Base-by-base conservation (phyloP, 2,888 invertebrate genomes). In the Nemotelus pantherinus region DNA sequence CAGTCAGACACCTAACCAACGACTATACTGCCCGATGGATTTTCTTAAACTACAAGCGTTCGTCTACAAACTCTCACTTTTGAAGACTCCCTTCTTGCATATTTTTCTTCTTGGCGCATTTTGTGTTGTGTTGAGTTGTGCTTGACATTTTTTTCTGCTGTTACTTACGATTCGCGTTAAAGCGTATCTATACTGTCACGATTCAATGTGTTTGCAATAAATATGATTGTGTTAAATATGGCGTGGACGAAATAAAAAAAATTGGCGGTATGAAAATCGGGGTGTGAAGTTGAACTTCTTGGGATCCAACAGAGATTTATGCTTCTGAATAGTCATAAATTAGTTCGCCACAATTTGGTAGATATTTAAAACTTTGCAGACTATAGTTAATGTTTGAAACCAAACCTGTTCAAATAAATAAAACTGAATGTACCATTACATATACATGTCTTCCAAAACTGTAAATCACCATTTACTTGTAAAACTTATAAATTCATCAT, bases 11-110 rank as follows among this genome's bases (percentile, higher is more conserved):
- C 65, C 68, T 39, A 68, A 55, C 70, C 74, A 79, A 82, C 81
- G 81, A 81, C 85, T 83, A 82, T 82, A 81, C 83, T 82, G 83
- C 82, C 83, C 85, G 84, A 83, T 85, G 84, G 86, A 83, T 86
- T 83, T 84, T 85, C 85, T 85, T 85, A 84, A 85, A 87, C 87
- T 87, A 86, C 85, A 83, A 83, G 80, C 80, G 82, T 68, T 81
- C 83, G 82, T 82, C 77, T 83, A 82, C 82, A 82, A 83, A 84
- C 84, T 84, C 84, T 83, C 84, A 85, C 87, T 87, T 87, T 87
- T 87, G 86, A 87, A 86, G 86, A 86, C 86, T 87, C 85, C 83
- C 82, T 82, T 83, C 82, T 80, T 79, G 68, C 10, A 65, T 65
- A 75, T 79, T 77, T 76, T 72, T 71, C 76, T 47, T 57, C 47